Base-by-base conservation (phyloP, 2,113 vertebrate species). In the Albula glossodonta region DNA sequence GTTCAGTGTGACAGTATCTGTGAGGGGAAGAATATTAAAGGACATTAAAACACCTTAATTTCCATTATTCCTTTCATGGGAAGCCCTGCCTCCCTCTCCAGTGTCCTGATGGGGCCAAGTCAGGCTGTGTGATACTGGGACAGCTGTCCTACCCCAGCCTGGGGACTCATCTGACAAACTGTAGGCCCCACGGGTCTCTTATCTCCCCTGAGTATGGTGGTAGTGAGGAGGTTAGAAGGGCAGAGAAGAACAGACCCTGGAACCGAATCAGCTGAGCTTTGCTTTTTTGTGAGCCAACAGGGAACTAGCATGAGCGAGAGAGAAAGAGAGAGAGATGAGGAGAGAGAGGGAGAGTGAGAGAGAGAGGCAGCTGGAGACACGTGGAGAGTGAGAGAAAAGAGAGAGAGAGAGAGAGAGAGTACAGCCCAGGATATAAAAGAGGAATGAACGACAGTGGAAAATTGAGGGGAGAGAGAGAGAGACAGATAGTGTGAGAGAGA, bases 211-310 rank as follows among this genome's bases (percentile, higher is more conserved):
- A 51, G 74, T 83, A 77, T 78, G 60, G 51, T 66, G 77, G 63
- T 63, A 79, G 25, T 51, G 51, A 77, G 57, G 83, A 80, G 80
- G 78, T 74, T 25, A 31, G 70, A 74, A 41, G 82, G 85, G 77
- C 63, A 77, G 50, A 56, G 19, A 53, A 7, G 51, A 78, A 86
- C 83, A 79, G 82, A 86, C 41, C 53, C 50, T 79, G 88, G 41
- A 86, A 86, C 87, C 41, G 87, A 91, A 91, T 87, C 80, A 92
- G 91, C 91, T 92, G 91, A 92, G 90, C 83, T 74, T 83, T 87
- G 89, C 91, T 91, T 79, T 90, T 91, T 86, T 90, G 79, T 82
- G 31, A 85, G 78, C 60, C 56, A 63, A 17, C 57, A 22, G 82
- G 56, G 19, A 49, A 31, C 1, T 22, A 74, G 8, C 8, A 70